phyloP scores from a whole-genome alignment of 2,888 invertebrate species.

The Xanthostigma xanthostigma region DNA sequence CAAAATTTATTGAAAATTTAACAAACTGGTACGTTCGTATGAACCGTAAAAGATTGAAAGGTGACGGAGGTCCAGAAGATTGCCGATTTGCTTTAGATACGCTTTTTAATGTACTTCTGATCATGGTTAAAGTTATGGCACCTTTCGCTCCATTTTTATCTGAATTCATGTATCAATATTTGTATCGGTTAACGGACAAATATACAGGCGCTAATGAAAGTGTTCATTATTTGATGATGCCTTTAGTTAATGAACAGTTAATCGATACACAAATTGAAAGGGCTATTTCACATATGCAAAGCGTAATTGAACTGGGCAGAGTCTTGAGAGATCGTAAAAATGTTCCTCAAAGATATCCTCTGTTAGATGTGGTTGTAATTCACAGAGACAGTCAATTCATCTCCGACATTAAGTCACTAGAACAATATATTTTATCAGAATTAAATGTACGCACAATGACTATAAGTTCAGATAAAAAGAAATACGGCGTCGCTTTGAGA shows the following conservation, averaged over 20 bases:
- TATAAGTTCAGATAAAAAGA: constrained; percentile 76
- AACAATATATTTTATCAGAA: constrained; percentile 81
- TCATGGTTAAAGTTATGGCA: constrained; percentile 87
- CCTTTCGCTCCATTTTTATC: constrained; percentile 95
- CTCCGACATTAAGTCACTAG: constrained; percentile 59
- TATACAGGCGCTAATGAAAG: constrained; percentile 45
- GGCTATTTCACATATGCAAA: constrained; percentile 86
- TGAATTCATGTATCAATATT: constrained; percentile 85
- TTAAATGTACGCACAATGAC: constrained; percentile 78
- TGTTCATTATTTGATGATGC: constrained; percentile 86
- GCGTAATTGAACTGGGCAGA: constrained; percentile 85
- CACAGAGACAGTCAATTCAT: constrained; percentile 69
- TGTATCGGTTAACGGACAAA: constrained; percentile 48
- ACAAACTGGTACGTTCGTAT: constrained; percentile 99
- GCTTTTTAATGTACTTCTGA: constrained; percentile 72
- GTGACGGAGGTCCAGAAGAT: constrained; percentile 68
- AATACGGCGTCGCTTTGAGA: constrained; percentile 77
- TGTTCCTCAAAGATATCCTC: constrained; percentile 88
- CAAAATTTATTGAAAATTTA: constrained; percentile 92
- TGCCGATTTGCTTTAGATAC: constrained; percentile 75
- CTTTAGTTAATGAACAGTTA: constrained; percentile 49
- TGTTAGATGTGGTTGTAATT: constrained; percentile 90
- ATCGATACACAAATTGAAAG: constrained; percentile 78
- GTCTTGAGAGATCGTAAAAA: constrained; percentile 86
- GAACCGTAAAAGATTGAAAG: constrained; percentile 90